These are phyloP conservation scores for Drosophila subsilvestris DNA, from an alignment of 2,888 invertebrate genomes.

Conservation along the genomic window DNA sequence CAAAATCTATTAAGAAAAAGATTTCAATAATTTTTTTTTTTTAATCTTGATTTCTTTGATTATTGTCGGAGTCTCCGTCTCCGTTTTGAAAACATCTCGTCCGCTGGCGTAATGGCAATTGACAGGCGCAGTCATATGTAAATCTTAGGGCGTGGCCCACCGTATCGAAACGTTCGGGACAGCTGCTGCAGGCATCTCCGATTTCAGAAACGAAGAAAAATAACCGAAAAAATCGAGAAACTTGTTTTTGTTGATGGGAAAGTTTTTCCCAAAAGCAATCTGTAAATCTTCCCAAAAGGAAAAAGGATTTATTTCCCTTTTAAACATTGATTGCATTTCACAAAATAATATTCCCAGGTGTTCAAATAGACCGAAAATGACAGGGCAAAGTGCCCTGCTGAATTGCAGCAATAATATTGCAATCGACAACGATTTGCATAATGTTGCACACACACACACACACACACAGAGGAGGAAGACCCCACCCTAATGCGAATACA, in stretches of 20 bases:
- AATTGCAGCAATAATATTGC: conserved; percentile 76
- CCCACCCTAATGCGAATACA: conserved; percentile 46
- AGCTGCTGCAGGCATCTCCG: conserved; percentile 60
- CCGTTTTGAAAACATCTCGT: conserved; percentile 49
- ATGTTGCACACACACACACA: conserved; percentile 48
- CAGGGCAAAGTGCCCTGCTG: conserved; percentile 57
- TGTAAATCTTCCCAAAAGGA: too few species aligned
- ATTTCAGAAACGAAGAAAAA: conserved; percentile 55
- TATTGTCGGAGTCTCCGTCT: conserved; percentile 23
- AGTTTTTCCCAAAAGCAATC: background rate
- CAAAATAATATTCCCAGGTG: conserved; percentile 19
- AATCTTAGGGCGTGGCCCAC: conserved; percentile 65
- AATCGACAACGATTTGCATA: conserved; percentile 78
- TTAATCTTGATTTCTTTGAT: conserved; percentile 40
- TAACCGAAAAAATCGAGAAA: background rate
- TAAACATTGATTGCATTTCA: conserved; percentile 49
- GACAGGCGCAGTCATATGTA: conserved; percentile 75
- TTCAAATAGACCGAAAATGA: conserved; percentile 24
- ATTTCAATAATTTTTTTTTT: conserved; percentile 17
- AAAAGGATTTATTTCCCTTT: conserved; percentile 19
- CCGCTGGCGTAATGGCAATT: conserved; percentile 48
- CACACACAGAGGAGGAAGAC: conserved; percentile 3
- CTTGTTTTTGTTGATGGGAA: background rate
- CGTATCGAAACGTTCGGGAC: conserved; percentile 34
- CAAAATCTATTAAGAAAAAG: conserved; percentile 44